Evolutionary conservation across 2,113 vertebrate species (phyloP), one percentile per base, ranked within the genome.

Genomic region (Phyllostomus discolor): DNA sequence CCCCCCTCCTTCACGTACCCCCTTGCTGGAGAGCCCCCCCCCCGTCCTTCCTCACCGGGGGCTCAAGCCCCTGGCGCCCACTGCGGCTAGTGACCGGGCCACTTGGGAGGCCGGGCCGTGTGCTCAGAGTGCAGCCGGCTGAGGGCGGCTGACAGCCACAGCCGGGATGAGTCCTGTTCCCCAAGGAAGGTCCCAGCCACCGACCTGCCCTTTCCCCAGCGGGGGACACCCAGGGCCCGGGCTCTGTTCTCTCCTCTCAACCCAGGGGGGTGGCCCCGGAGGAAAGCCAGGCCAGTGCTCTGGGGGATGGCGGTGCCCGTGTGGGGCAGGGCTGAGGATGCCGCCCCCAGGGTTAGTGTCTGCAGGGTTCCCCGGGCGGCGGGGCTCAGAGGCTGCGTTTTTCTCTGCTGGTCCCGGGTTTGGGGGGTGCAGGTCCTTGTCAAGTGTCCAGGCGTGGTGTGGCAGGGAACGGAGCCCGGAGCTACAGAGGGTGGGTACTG

Each of bases 101-200:
- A 22, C 20, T 46, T 10, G 67, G 54, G 48, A 50, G 15, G 31
- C 64, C 46, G 2, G 11, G 35, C 70, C 26, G 6, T 20, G 72
- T 0, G 43, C 43, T 52, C 26, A 87, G 8, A 16, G 57, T 2
- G 20, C 46, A 81, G 92, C 17, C 46, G 73, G n/a, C 1, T 8
- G 7, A 22, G 5, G 8, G 12, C 0, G 11, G 17, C 12, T 0
- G 1, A 4, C 1, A 11, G 24, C 35, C 19, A 0, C 1, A 1
- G 24, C 15, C 5, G 0, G 69, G 9, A 15, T 0, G 20, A 59
- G 83, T 19, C 57, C 16, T 0, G 0, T 1, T 4, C 48, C 59
- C 20, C 1, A 38, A 48, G 67, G 91, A 57, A 4, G 16, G 22
- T 1, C 17, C 11, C 15, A 31, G 84, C 35, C 14, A 4, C 46